phyloP scores from a whole-genome alignment of 1,140 invertebrate species.

The Eueides isabella region DNA sequence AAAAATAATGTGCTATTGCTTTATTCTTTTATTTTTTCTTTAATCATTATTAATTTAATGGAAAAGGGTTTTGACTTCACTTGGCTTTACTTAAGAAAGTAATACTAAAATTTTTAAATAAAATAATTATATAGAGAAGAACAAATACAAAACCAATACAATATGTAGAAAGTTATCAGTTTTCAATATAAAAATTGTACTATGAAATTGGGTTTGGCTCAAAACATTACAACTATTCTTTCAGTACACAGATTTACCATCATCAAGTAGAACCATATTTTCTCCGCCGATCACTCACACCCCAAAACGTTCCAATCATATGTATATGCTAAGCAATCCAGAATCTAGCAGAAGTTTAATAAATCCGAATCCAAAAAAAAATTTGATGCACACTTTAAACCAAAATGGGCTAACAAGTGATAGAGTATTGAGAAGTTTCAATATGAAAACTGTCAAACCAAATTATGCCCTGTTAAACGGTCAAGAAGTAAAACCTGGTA shows the following conservation, averaged over 20 bases:
- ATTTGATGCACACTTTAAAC: conserved; percentile 32
- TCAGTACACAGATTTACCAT: conserved; percentile 13
- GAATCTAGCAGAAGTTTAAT: conserved; percentile 29
- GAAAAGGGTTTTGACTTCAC: no score
- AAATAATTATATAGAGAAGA: no score
- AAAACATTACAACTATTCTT: no score
- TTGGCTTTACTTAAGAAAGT: no score
- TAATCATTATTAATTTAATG: no score
- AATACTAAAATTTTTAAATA: no score
- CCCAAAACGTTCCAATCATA: conserved; percentile 45
- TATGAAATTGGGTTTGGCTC: no score
- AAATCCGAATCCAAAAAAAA: conserved; percentile 37
- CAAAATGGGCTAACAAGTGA: conserved; percentile 42
- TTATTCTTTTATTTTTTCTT: no score
- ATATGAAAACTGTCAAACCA: conserved; percentile 42
- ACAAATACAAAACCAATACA: no score
- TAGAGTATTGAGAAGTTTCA: conserved; percentile 57
- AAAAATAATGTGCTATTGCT: no score
- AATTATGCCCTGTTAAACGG: conserved; percentile 32
- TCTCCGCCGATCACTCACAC: conserved; percentile 56
- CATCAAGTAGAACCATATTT: not conserved
- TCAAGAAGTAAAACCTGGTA: conserved; percentile 34
- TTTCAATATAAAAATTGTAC: no score
- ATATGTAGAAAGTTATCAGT: no score
- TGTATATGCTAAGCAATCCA: conserved; percentile 36